A percentile compares a stretch with the other conserved stretches of the same genome.
Conservation (phyloP, 2,888 invertebrate species). For the Amorpha juglandis region DNA sequence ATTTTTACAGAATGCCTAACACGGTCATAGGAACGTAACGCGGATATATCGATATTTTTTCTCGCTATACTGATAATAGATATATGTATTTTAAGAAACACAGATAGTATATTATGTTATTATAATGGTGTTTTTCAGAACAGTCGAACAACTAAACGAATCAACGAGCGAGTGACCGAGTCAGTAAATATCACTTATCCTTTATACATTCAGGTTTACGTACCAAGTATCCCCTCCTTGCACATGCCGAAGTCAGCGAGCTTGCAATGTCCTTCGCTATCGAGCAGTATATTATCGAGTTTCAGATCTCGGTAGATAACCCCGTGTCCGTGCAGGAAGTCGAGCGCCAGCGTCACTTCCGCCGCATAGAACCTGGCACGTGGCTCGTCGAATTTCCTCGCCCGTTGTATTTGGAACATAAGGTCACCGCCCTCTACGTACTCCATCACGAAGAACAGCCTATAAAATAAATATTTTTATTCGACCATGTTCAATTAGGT, state of each 20-base stretch:
- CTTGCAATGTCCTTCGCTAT: constrained; percentile 97
- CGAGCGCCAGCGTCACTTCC: constrained; percentile 98
- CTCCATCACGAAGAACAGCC: constrained; percentile 99
- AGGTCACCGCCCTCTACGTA: constrained; percentile 99
- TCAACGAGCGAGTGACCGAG: background rate
- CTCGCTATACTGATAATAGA: too few species aligned
- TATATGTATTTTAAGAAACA: too few species aligned
- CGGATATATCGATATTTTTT: too few species aligned
- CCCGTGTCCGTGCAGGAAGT: constrained; percentile 98
- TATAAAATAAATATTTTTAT: too few species aligned
- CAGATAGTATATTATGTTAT: too few species aligned
- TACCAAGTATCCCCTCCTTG: constrained; percentile 93
- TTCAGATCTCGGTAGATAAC: constrained; percentile 99
- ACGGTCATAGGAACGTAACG: too few species aligned
- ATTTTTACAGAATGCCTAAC: too few species aligned
- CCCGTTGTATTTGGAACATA: constrained; percentile 99
- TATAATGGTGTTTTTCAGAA: too few species aligned
- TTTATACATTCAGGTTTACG: constrained; percentile 24
- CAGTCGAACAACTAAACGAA: background rate
- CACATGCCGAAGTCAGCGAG: constrained; percentile 99
- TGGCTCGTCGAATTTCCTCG: constrained; percentile 98
- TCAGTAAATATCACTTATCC: too few species aligned
- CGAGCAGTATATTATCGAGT: constrained; percentile 98
- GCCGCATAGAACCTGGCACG: constrained; percentile 98
- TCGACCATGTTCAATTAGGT: too few species aligned